Conservation (phyloP, 1,140 invertebrate species). For the Drosophila equinoxialis region DNA sequence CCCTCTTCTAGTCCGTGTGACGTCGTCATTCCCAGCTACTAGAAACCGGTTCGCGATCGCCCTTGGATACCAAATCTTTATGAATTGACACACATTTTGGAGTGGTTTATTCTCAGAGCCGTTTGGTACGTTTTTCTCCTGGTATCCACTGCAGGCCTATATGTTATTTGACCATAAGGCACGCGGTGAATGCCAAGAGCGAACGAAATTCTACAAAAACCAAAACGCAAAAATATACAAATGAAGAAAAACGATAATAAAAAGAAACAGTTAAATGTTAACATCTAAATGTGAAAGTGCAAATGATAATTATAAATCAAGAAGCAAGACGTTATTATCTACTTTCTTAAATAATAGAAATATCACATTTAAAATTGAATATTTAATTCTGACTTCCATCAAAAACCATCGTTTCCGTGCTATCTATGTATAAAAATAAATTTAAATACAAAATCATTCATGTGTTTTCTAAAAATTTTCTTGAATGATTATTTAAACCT, state of each 20-base stretch:
- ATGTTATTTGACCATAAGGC: constrained; percentile 94
- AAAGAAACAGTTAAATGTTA: not conserved
- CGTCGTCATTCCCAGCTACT: not conserved
- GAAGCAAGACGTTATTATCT: too few species aligned
- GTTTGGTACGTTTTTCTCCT: constrained; percentile 87
- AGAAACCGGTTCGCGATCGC: constrained; percentile 34
- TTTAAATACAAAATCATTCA: too few species aligned
- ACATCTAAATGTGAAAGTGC: not conserved
- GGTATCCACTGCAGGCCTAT: constrained; percentile 95
- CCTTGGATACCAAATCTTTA: constrained; percentile 34
- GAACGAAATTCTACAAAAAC: constrained; percentile 86
- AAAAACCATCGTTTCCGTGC: too few species aligned
- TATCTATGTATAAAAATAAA: too few species aligned
- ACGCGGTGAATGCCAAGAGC: constrained; percentile 98
- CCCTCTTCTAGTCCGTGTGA: not conserved
- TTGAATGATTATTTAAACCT: too few species aligned
- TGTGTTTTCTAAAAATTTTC: too few species aligned
- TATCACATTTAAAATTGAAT: too few species aligned
- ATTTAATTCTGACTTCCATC: too few species aligned
- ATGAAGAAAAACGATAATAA: not conserved
- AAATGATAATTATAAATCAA: not conserved
- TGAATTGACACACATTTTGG: constrained; percentile 18
- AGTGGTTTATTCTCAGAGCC: constrained; percentile 24
- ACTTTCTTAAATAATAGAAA: too few species aligned
- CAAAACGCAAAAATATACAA: constrained; percentile 4